Conservation (phyloP, 2,797 vertebrate genomes). For the Alcedo quadribrachys region DNA sequence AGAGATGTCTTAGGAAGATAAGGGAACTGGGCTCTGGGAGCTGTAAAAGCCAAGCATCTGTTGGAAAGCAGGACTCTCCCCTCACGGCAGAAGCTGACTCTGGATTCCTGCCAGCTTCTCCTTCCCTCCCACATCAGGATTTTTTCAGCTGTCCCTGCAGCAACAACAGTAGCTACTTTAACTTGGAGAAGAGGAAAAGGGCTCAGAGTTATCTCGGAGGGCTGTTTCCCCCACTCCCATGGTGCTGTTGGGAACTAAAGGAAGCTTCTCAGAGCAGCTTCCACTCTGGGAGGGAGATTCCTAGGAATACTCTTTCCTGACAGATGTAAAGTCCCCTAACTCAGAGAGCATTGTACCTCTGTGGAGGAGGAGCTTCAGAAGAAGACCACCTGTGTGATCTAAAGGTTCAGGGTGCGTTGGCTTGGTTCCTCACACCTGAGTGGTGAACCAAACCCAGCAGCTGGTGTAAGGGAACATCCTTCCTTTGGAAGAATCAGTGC, state of each 20-base stretch:
- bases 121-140: constrained; percentile 11
- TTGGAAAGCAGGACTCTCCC: constrained; percentile 19
- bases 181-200: not conserved
- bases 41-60: constrained; percentile 40
- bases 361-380: not conserved
- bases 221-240: not conserved
- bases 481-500: not conserved
- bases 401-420: not conserved
- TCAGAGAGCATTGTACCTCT: not conserved
- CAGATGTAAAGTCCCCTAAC: not conserved
- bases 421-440: not conserved
- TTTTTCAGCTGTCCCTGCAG: constrained; percentile 38
- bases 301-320: not conserved
- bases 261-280: not conserved
- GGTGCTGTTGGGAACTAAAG: not conserved
- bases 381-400: not conserved
- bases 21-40: not conserved
- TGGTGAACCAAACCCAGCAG: not conserved
- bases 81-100: not conserved
- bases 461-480: not conserved
- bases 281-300: not conserved
- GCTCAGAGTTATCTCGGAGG: not conserved
- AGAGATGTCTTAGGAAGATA: constrained; percentile 37
- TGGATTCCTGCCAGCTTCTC: constrained; percentile 53
- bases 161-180: not conserved